phyloP scores from a whole-genome alignment of 2,888 invertebrate genomes.

The Siphlonurus alternatus region DNA sequence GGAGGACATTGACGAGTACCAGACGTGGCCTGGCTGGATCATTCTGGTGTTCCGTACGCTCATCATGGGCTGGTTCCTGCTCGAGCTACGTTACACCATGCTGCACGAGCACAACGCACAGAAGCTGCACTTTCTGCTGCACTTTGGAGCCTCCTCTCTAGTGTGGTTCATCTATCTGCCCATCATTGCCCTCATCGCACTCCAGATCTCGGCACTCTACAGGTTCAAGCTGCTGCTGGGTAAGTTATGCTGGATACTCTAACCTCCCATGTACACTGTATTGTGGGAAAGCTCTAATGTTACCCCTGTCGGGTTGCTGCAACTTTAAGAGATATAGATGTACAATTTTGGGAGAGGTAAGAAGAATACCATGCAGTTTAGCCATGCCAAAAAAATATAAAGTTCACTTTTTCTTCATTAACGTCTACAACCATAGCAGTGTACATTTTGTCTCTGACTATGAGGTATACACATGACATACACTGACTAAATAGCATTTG shows the following conservation, averaged over 20 bases:
- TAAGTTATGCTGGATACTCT: too few relatives aligned
- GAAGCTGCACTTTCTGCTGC: constrained; percentile 83
- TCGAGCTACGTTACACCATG: constrained; percentile 50
- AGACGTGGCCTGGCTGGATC: constrained; percentile 95
- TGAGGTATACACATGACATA: too few relatives aligned
- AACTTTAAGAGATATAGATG: too few relatives aligned
- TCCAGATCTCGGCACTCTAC: constrained; percentile 90
- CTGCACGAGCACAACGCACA: constrained; percentile 61
- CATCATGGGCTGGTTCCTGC: constrained; percentile 76
- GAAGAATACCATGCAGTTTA: too few relatives aligned
- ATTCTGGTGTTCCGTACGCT: constrained; percentile 70
- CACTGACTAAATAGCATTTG: too few relatives aligned
- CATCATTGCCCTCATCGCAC: constrained; percentile 79
- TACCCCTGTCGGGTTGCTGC: too few relatives aligned
- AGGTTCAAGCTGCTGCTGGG: constrained; percentile 84
- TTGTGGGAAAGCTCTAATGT: too few relatives aligned
- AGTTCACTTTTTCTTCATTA: too few relatives aligned
- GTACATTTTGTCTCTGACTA: too few relatives aligned
- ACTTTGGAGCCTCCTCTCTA: constrained; percentile 92
- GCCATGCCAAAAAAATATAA: too few relatives aligned
- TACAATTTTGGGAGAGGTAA: too few relatives aligned
- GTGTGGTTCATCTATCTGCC: constrained; percentile 98
- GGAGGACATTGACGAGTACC: constrained; percentile 92
- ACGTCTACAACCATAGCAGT: too few relatives aligned
- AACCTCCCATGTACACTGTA: constrained; percentile 6